These are phyloP conservation scores for Aplochiton taeniatus DNA, from an alignment of 2,797 vertebrate genomes.

Conservation along the genomic window DNA sequence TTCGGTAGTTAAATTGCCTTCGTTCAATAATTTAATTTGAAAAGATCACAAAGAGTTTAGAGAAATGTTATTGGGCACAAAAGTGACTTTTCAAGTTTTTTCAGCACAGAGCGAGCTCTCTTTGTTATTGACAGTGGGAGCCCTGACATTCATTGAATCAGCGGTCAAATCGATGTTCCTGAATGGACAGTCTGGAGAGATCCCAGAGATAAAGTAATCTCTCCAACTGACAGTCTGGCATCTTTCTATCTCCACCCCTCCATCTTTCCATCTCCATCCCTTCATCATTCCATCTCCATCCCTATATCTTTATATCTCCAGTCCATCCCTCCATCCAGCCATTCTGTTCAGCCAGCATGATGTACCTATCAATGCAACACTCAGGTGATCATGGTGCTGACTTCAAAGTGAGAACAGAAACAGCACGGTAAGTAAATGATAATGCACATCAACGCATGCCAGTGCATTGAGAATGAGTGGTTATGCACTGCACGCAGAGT, in stretches of 20 bases:
- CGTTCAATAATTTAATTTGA: too few species aligned
- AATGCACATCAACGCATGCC: too few species aligned
- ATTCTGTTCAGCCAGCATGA: conserved; percentile 35
- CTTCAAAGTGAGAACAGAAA: neutral
- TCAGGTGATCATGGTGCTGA: conserved; percentile 1
- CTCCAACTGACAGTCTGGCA: conserved; percentile 17
- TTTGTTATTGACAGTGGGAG: conserved; percentile 38
- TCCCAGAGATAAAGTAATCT: conserved; percentile 51
- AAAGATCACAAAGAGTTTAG: too few species aligned
- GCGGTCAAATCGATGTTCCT: conserved; percentile 55
- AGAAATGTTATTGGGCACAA: too few species aligned
- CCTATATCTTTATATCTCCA: conserved; percentile 20
- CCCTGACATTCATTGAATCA: conserved; percentile 63
- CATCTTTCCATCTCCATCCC: conserved; percentile 16
- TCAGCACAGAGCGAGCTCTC: too few species aligned
- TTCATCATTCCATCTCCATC: too few species aligned
- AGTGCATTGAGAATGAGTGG: too few species aligned
- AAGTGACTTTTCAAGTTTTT: too few species aligned
- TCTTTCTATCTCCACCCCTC: conserved; percentile 21
- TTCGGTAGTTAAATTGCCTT: too few species aligned
- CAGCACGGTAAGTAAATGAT: neutral
- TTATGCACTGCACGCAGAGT: too few species aligned
- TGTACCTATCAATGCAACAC: conserved; percentile 1
- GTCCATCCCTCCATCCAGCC: conserved; percentile 29
- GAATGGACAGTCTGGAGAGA: conserved; percentile 47